Conservation (phyloP, 2,888 invertebrate genomes). For the Eupeodes latifasciatus region DNA sequence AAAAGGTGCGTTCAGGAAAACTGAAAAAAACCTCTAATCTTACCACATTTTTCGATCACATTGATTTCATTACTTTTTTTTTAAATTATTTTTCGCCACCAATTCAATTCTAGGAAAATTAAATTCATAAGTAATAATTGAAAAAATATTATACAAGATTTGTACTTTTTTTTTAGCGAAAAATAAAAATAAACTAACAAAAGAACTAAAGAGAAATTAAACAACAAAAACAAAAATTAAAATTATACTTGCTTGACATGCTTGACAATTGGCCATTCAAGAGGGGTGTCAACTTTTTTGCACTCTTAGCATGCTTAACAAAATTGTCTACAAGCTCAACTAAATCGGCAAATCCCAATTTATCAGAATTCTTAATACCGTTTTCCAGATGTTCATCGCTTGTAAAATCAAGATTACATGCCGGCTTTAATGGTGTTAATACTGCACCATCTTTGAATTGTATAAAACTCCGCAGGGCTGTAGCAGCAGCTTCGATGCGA, state of each 20-base stretch:
- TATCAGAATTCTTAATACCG: constrained; percentile 80
- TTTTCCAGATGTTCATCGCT: constrained; percentile 85
- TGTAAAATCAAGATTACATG: constrained; percentile 85
- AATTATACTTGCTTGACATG: constrained; percentile 84
- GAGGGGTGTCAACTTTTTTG: constrained; percentile 77
- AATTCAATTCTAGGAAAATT: constrained; percentile 23
- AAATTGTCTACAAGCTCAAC: constrained; percentile 80
- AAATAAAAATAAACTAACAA: constrained; percentile 68
- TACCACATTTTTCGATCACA: constrained; percentile 55
- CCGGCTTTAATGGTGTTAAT: constrained; percentile 82
- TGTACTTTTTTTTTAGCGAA: constrained; percentile 30
- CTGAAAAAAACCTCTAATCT: constrained; percentile 34
- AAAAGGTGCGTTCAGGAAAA: constrained; percentile 31
- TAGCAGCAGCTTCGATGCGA: constrained; percentile 86
- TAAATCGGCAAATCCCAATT: constrained; percentile 78
- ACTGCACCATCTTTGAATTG: constrained; percentile 85
- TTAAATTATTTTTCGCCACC: constrained; percentile 8
- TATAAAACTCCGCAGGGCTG: constrained; percentile 86
- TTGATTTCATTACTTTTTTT: not conserved
- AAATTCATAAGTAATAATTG: constrained; percentile 17
- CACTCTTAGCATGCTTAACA: constrained; percentile 80
- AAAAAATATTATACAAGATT: constrained; percentile 28
- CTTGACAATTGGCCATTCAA: constrained; percentile 80
- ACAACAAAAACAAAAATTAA: constrained; percentile 79
- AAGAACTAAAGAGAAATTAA: constrained; percentile 64